Base-by-base conservation (phyloP, 1,140 invertebrate species). In the Caenorhabditis tropicalis region DNA sequence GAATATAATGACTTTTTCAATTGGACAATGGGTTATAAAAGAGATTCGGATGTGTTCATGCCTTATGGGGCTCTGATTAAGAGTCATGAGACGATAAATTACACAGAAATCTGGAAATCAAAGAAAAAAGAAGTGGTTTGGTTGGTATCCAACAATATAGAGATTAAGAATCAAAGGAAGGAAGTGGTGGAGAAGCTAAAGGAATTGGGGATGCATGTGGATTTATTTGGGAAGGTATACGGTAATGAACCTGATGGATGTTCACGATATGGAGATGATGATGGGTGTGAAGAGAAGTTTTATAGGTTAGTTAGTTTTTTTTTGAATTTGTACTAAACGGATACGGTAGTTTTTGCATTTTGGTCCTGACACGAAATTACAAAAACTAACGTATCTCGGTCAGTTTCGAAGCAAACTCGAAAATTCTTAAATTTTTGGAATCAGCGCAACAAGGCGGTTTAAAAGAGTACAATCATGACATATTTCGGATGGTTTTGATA, bases 1-100 rank as follows among this genome's bases (percentile, higher is more conserved):
- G 27, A 29, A 10, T 43, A 31, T 70, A 10, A 31, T 27, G 21
- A 85, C 31, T 82, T 24, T 49, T 84, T 85, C n/a, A 85, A 85
- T 48, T 85, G 84, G 84, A 85, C 84, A 39, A 85, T 85, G 84
- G 82, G 53, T 19, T 86, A 74, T 60, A 10, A 82, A 21, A 60
- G 0, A 0, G 85, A 84, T 79, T 74, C 85, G 0, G 85, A 86
- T 27, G 53, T 86, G 2, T 86, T 27, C 10, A 6, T 53, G 79
- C 85, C 85, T 3, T 86, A 86, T 46, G 49, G 53, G 9, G 33
- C 7, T 39, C 51, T 85, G 21, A 3, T 39, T 27, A 65, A 33
- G 16, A 65, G 1, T 16, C 3, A 33, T 12, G 15, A 33, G 15
- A 15, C 21, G 16, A 33, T 65, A 0, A 48, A 82, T 31, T 65